Percentiles rank a stretch among this genome's conserved stretches.
These are phyloP conservation scores for Platerodrilus igneus DNA, from an alignment of 2,888 invertebrate species.

Conservation along the genomic window DNA sequence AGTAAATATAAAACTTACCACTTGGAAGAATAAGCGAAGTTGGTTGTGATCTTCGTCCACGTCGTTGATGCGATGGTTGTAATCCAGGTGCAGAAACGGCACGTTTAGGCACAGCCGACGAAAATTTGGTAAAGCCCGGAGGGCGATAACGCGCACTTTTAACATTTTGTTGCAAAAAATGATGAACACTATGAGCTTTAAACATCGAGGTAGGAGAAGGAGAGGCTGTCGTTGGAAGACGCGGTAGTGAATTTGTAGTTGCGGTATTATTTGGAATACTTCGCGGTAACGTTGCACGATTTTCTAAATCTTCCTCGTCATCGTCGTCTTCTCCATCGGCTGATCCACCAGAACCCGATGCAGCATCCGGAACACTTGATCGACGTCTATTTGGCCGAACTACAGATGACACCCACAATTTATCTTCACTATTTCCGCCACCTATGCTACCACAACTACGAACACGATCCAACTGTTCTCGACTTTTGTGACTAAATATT, in stretches of 20 bases:
- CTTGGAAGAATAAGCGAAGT: slow-evolving; percentile 43
- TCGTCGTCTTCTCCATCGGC: slow-evolving; percentile 52
- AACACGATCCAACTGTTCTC: slow-evolving; percentile 68
- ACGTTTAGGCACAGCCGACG: slow-evolving; percentile 59
- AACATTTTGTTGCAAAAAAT: slow-evolving; percentile 60
- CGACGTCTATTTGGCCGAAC: slow-evolving; percentile 45
- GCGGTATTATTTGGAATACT: slow-evolving; percentile 57
- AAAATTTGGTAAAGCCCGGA: slow-evolving; percentile 67
- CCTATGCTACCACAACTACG: slow-evolving; percentile 82
- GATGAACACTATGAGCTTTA: slow-evolving; percentile 61
- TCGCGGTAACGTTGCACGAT: slow-evolving; percentile 59
- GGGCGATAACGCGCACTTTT: slow-evolving; percentile 85
- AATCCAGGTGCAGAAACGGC: slow-evolving; percentile 73
- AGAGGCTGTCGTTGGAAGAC: slow-evolving; percentile 62
- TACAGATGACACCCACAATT: slow-evolving; percentile 44
- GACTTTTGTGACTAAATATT: slow-evolving; percentile 72
- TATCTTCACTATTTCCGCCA: slow-evolving; percentile 57
- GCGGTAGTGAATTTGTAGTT: slow-evolving; percentile 72
- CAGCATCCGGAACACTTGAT: slow-evolving; percentile 58
- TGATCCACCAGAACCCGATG: slow-evolving; percentile 47
- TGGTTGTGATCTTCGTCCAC: slow-evolving; percentile 49
- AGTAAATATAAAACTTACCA: slow-evolving; percentile 52
- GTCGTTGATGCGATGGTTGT: slow-evolving; percentile 59
- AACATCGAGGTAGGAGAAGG: slow-evolving; percentile 51
- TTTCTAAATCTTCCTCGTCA: slow-evolving; percentile 55